Evolutionary conservation across 2,888 invertebrate species (phyloP).

Genomic region (Erannis defoliaria): DNA sequence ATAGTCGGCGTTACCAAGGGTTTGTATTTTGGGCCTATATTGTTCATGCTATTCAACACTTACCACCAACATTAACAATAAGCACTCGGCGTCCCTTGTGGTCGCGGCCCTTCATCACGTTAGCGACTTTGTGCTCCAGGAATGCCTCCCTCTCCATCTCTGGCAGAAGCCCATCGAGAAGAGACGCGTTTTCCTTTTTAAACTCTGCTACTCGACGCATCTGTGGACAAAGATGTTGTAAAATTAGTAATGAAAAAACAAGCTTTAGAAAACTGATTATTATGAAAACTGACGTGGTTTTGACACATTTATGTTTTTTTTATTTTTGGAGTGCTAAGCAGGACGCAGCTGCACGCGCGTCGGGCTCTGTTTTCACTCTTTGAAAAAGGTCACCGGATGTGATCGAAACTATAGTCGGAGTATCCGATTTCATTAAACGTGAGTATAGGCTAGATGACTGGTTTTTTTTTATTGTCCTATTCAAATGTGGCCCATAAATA

Average conservation of each 20-base stretch:
- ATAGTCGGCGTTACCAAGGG: background rate
- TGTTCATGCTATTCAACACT: slow-evolving; percentile 45
- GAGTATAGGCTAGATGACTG: too few species aligned
- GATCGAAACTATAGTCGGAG: too few species aligned
- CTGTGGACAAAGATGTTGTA: slow-evolving; percentile 64
- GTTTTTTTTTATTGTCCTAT: too few species aligned
- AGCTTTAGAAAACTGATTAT: too few species aligned
- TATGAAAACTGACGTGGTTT: too few species aligned
- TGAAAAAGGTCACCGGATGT: too few species aligned
- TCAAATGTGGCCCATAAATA: too few species aligned
- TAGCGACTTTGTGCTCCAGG: slow-evolving; percentile 91
- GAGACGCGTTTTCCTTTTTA: slow-evolving; percentile 89
- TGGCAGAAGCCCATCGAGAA: slow-evolving; percentile 89
- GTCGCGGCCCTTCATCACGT: slow-evolving; percentile 91
- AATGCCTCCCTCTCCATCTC: slow-evolving; percentile 89
- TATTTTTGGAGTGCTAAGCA: too few species aligned
- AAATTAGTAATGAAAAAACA: background rate
- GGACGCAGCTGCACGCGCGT: too few species aligned
- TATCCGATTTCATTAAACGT: too few species aligned
- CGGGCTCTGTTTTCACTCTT: too few species aligned
- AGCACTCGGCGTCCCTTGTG: slow-evolving; percentile 92
- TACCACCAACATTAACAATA: slow-evolving; percentile 91
- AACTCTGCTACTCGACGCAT: slow-evolving; percentile 93
- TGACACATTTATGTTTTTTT: too few species aligned
- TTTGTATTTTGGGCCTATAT: background rate